A percentile compares a stretch with the other conserved stretches of the same genome.
phyloP scores from a whole-genome alignment of 2,888 invertebrate genomes.

The Leptopilina myrica region DNA sequence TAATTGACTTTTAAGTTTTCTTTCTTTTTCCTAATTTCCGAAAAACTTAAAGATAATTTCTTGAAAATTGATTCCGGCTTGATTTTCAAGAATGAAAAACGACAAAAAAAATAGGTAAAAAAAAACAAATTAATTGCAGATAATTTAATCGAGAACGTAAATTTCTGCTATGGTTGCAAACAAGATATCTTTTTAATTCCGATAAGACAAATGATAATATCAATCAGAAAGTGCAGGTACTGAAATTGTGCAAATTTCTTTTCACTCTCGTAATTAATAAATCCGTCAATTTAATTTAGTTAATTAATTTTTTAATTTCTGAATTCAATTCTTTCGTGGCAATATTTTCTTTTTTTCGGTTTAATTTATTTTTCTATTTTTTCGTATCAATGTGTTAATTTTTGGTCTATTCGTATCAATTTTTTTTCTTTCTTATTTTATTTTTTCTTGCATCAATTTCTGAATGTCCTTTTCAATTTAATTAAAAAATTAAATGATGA shows the following conservation, averaged over 20 bases:
- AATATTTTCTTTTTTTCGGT: no score
- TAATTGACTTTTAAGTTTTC: neutral
- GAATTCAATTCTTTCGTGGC: no score
- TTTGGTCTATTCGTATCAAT: no score
- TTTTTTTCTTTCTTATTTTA: no score
- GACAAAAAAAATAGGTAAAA: neutral
- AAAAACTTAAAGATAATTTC: neutral
- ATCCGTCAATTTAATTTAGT: neutral
- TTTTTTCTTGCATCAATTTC: no score
- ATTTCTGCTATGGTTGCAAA: neutral
- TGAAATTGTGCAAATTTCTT: neutral
- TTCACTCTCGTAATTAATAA: neutral
- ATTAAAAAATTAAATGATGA: no score
- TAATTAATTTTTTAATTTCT: no score
- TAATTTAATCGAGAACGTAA: neutral
- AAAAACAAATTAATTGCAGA: constrained; percentile 8
- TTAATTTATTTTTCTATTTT: no score
- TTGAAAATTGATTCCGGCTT: neutral
- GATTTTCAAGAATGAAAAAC: neutral
- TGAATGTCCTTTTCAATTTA: no score
- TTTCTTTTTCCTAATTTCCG: neutral
- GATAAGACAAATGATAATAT: constrained; percentile 28
- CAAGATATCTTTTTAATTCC: constrained; percentile 26
- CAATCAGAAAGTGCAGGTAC: neutral
- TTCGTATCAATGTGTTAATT: no score